Percentiles rank a stretch among this genome's conserved stretches.
These are phyloP conservation scores for Drosophila hamatofila DNA, from an alignment of 2,888 invertebrate genomes.

Conservation along the genomic window DNA sequence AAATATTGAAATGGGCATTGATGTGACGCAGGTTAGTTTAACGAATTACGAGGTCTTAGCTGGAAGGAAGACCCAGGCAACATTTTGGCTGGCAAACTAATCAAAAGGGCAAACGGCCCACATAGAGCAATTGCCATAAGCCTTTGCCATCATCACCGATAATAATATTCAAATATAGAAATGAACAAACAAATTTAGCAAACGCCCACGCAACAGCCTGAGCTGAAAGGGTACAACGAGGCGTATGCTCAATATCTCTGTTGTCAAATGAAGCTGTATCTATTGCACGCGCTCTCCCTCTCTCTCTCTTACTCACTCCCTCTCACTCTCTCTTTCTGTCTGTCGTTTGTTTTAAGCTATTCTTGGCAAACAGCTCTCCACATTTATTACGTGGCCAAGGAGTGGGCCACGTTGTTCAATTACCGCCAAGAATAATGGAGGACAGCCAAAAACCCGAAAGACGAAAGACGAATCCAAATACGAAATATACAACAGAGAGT, in stretches of 20 bases:
- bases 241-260: slow-evolving; percentile 59
- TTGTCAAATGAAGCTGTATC: slow-evolving; percentile 67
- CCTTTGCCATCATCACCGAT: slow-evolving; percentile 31
- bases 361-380: slow-evolving; percentile 61
- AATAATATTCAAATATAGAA: slow-evolving; percentile 56
- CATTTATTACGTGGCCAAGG: slow-evolving; percentile 66
- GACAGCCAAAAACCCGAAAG: slow-evolving; percentile 31
- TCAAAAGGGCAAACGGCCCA: slow-evolving; percentile 36
- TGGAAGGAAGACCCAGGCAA: not conserved
- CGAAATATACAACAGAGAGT: slow-evolving; percentile 55
- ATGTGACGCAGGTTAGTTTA: slow-evolving; percentile 3
- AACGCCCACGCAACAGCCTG: not conserved
- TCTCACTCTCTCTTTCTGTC: slow-evolving; percentile 38
- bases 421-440: slow-evolving; percentile 79
- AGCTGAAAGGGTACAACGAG: slow-evolving; percentile 34
- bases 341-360: slow-evolving; percentile 67
- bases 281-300: not conserved
- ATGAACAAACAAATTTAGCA: slow-evolving; percentile 19
- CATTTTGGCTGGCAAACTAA: slow-evolving; percentile 41
- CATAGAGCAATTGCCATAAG: slow-evolving; percentile 41
- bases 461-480: slow-evolving; percentile 50
- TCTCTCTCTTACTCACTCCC: slow-evolving; percentile 7
- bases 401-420: slow-evolving; percentile 74
- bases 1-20: slow-evolving; percentile 46
- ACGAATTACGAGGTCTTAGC: slow-evolving; percentile 17